These are phyloP conservation scores for Rotaria socialis DNA, from an alignment of 2,888 invertebrate genomes.

Conservation along the genomic window DNA sequence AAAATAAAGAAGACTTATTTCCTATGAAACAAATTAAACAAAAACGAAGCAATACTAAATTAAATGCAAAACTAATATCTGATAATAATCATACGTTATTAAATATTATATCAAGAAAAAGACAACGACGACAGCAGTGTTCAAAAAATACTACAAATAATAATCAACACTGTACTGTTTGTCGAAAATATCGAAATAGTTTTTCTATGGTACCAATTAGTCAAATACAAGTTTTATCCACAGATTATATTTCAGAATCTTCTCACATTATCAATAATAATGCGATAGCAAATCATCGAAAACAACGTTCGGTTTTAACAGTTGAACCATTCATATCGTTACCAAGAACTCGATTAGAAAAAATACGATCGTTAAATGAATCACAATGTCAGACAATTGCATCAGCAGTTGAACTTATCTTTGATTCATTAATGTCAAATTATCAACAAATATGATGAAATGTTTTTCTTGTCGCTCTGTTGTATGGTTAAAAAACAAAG, in stretches of 20 bases:
- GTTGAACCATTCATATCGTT: not conserved
- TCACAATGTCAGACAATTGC: not conserved
- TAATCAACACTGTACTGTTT: not conserved
- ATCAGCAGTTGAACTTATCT: not conserved
- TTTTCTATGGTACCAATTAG: not conserved
- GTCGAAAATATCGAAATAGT: slow-evolving; percentile 6
- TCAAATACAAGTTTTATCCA: not conserved
- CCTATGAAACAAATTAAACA: not conserved
- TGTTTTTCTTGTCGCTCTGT: no score
- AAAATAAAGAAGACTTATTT: not conserved
- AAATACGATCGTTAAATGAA: not conserved
- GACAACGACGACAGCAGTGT: not conserved
- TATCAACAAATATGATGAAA: not conserved
- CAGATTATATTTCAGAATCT: not conserved
- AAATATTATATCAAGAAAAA: not conserved
- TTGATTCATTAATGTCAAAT: not conserved
- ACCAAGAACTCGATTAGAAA: not conserved
- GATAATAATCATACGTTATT: not conserved
- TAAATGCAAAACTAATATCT: not conserved
- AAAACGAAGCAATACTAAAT: not conserved
- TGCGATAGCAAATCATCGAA: not conserved
- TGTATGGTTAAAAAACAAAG: no score
- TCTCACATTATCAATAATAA: not conserved
- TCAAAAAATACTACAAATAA: not conserved
- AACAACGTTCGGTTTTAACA: not conserved